phyloP scores from a whole-genome alignment of 2,888 invertebrate genomes.

The Encarsia formosa region DNA sequence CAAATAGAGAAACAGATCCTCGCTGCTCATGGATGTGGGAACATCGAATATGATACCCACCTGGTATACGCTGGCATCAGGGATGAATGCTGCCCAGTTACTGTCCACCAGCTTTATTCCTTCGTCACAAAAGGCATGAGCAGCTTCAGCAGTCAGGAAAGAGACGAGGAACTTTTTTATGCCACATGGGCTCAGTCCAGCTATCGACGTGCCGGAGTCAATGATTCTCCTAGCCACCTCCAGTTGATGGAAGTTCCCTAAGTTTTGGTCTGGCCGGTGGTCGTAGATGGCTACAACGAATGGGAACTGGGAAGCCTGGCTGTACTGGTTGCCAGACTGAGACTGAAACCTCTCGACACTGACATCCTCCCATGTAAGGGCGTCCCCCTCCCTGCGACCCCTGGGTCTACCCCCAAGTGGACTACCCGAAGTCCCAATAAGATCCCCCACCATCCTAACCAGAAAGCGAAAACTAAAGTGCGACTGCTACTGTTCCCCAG shows the following conservation, averaged over 20 bases:
- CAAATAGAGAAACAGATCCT: neutral
- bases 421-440: too few relatives aligned
- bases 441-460: too few relatives aligned
- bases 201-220: neutral
- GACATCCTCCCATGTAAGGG: too few relatives aligned
- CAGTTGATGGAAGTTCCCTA: neutral
- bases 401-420: too few relatives aligned
- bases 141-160: neutral
- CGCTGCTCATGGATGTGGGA: neutral
- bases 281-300: neutral
- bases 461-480: too few relatives aligned
- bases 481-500: too few relatives aligned
- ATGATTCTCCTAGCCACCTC: neutral
- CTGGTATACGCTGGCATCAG: neutral
- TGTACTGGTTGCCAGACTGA: too few relatives aligned
- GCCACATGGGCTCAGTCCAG: neutral
- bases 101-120: neutral
- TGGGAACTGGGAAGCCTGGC: too few relatives aligned
- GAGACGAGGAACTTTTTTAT: neutral
- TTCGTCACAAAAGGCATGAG: neutral
- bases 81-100: neutral
- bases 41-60: neutral
- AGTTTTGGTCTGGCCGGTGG: neutral
- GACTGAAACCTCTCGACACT: too few relatives aligned
- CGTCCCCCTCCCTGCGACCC: too few relatives aligned